Base-by-base conservation (phyloP, 92 coral and sea anemone species). In the Pocillopora grandis region DNA sequence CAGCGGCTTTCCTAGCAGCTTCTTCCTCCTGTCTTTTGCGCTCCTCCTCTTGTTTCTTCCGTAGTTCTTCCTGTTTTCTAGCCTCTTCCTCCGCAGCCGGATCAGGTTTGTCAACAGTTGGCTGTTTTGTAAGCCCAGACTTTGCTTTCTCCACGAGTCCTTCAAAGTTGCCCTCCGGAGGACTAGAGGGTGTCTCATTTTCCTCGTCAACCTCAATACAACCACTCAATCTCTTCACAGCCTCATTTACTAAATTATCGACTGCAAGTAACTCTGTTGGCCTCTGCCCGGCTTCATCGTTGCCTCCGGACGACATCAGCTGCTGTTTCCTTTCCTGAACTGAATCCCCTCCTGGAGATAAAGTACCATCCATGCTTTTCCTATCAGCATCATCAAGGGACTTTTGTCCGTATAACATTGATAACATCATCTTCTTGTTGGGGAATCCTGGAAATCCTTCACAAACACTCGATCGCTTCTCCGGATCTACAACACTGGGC, bases 371-470 rank as follows among this genome's bases (percentile, higher is more conserved):
- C 57, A 88, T 83, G 62, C 78, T 75, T 20, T 67, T 84, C 76
- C 89, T 92, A 82, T 86, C 93, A 81, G 79, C 76, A 60, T 97
- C 97, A 67, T 97, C 98, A 76, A 90, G 77, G n/a, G 96, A 92
- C 64, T 80, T 93, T 74, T 89, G 93, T 27, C 97, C 97, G 80
- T 94, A 94, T 19, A 94, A 75, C 98, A 94, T 94, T 5, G 93
- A 90, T 35, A 94, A 79, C 98, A 94, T 94, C 95, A 94, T 92
- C 84, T 94, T 94, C 77, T 92, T 94, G 76, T 94, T 94, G 2
- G 92, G 86, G 71, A 87, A 92, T 27, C 94, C 94, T 4, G 94
- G 94, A 61, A 91, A 94, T 6, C 95, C 93, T 77, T 94, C 98
- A 19, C 95, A 92, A 37, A 94, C 67, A 71, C 98, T 94, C 12